phyloP scores from a whole-genome alignment of 1,140 invertebrate species.

The Sarcophaga bullata region DNA sequence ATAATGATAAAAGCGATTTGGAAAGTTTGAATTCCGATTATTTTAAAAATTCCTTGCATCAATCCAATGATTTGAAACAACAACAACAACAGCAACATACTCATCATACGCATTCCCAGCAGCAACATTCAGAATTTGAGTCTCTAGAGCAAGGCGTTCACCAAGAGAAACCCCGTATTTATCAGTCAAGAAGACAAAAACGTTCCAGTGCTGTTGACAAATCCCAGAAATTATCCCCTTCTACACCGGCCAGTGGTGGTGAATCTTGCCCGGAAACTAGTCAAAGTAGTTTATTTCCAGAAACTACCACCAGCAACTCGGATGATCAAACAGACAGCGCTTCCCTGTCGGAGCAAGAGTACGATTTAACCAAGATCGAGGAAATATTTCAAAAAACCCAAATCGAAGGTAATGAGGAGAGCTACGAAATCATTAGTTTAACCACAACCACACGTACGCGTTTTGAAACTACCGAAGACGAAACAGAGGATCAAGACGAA shows the following conservation, averaged over 20 bases:
- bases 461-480: constrained; percentile 55
- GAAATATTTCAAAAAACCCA: constrained; percentile 56
- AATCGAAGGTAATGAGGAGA: constrained; percentile 41
- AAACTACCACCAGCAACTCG: constrained; percentile 60
- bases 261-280: constrained; percentile 63
- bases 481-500: constrained; percentile 35
- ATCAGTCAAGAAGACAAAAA: constrained; percentile 56
- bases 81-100: constrained; percentile 25
- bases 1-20: constrained; percentile 69
- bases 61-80: constrained; percentile 52
- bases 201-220: constrained; percentile 28
- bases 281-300: constrained; percentile 61
- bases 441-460: constrained; percentile 58
- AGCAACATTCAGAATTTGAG: constrained; percentile 53
- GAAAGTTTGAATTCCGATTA: constrained; percentile 75
- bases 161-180: constrained; percentile 57
- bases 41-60: constrained; percentile 68
- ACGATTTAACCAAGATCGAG: constrained; percentile 59
- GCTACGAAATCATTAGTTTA: constrained; percentile 59
- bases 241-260: not conserved
- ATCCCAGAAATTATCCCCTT: constrained; percentile 10
- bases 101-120: not conserved
- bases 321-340: constrained; percentile 60
- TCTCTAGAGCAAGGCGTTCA: constrained; percentile 55
- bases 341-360: constrained; percentile 61